phyloP scores from a whole-genome alignment of 2,113 vertebrate genomes.

The Recurvirostra avosetta region DNA sequence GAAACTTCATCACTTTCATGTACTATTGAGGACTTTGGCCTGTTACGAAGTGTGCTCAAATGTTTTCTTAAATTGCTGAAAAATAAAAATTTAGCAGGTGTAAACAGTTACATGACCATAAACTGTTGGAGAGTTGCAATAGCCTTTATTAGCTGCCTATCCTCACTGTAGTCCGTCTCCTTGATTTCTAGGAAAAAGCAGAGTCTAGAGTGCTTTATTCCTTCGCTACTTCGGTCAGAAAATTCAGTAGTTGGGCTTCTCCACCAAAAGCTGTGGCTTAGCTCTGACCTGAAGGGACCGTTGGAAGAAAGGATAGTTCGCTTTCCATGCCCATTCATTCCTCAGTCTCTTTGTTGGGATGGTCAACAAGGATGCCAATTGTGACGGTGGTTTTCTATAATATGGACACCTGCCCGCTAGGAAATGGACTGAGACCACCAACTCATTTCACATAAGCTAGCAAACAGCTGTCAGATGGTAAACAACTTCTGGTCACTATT shows the following conservation, averaged over 20 bases:
- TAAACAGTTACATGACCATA: not conserved
- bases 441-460: conserved; percentile 34
- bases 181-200: not conserved
- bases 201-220: not conserved
- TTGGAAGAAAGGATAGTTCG: not conserved
- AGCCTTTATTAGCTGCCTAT: not conserved
- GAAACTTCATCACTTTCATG: not conserved
- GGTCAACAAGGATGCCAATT: conserved; percentile 18
- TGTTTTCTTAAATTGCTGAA: not conserved
- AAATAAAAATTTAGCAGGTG: not conserved
- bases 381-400: conserved; percentile 12
- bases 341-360: not conserved
- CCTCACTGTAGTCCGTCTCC: not conserved
- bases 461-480: conserved; percentile 63
- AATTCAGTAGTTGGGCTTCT: not conserved
- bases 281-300: not conserved
- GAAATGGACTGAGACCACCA: conserved; percentile 39
- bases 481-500: conserved; percentile 58
- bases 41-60: fast-evolving
- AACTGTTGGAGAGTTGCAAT: not conserved
- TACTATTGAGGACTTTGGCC: not conserved
- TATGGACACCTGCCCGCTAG: conserved; percentile 33
- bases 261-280: not conserved
- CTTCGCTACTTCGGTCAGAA: not conserved
- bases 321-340: not conserved